These are phyloP conservation scores for Rhimphoctona megacephalus DNA, from an alignment of 2,888 invertebrate genomes.

Conservation along the genomic window DNA sequence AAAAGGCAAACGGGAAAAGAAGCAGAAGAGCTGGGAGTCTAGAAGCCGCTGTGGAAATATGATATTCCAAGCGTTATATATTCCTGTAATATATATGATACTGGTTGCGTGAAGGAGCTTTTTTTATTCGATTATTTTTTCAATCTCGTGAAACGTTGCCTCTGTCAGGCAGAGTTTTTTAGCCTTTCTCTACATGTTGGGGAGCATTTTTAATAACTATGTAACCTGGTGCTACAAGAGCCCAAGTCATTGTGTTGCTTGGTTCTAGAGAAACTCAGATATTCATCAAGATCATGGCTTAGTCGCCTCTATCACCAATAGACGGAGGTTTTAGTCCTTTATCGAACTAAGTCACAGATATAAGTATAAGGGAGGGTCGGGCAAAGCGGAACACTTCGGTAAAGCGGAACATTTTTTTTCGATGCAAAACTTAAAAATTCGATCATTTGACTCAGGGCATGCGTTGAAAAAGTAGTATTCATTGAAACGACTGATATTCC, in stretches of 20 bases:
- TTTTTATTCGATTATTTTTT: conserved; percentile 59
- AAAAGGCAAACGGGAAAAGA: background rate
- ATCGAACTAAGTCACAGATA: background rate
- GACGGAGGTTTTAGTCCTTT: background rate
- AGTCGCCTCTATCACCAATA: background rate
- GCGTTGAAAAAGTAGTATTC: no score
- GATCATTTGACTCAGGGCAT: no score
- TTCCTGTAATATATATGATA: background rate
- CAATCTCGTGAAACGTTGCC: conserved; percentile 32
- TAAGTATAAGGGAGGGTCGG: no score
- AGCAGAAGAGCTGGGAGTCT: background rate
- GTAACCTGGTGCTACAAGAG: background rate
- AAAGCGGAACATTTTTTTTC: no score
- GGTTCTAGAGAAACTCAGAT: background rate
- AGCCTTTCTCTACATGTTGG: background rate
- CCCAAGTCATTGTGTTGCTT: background rate
- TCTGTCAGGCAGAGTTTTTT: background rate
- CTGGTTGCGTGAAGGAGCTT: background rate
- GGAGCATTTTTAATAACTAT: background rate
- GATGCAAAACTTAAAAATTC: no score
- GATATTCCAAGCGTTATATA: conserved; percentile 34
- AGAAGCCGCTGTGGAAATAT: conserved; percentile 24
- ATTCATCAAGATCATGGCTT: background rate
- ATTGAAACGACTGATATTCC: no score
- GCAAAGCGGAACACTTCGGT: no score